A percentile compares a stretch with the other conserved stretches of the same genome.
These are phyloP conservation scores for Neodontobutis hainanensis DNA, from an alignment of 2,113 vertebrate species.

Conservation along the genomic window DNA sequence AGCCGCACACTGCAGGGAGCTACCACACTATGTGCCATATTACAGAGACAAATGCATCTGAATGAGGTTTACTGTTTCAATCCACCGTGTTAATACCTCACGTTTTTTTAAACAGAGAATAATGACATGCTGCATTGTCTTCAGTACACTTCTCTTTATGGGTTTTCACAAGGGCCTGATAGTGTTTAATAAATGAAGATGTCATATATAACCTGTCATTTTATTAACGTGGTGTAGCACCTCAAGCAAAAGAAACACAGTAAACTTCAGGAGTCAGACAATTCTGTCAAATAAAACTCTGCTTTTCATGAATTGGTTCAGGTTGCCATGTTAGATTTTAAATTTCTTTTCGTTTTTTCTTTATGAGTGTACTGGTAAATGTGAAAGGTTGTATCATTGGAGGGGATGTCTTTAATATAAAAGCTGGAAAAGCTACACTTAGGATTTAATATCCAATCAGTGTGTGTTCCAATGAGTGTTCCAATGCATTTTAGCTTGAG, in stretches of 20 bases:
- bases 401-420: too few relatives aligned
- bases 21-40: conserved; percentile 39
- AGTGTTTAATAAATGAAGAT: conserved; percentile 42
- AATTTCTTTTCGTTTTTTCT: too few relatives aligned
- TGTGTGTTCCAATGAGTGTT: too few relatives aligned
- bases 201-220: conserved; percentile 45
- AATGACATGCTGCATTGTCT: conserved; percentile 56
- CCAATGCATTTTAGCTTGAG: too few relatives aligned
- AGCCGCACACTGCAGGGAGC: conserved; percentile 65
- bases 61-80: conserved; percentile 58
- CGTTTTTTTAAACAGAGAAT: conserved; percentile 62
- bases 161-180: conserved; percentile 39
- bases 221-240: conserved; percentile 24
- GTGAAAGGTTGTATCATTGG: too few relatives aligned
- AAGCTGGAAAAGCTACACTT: too few relatives aligned
- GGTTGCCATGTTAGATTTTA: neutral
- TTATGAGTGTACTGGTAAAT: too few relatives aligned
- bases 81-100: conserved; percentile 63
- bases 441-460: too few relatives aligned
- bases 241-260: conserved; percentile 12
- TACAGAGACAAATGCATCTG: conserved; percentile 64
- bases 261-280: conserved; percentile 26
- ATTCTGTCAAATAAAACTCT: conserved; percentile 20
- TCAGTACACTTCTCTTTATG: conserved; percentile 37
- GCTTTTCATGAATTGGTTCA: neutral